These are phyloP conservation scores for Hycleus phaleratus DNA, from an alignment of 1,140 invertebrate species.

Conservation along the genomic window DNA sequence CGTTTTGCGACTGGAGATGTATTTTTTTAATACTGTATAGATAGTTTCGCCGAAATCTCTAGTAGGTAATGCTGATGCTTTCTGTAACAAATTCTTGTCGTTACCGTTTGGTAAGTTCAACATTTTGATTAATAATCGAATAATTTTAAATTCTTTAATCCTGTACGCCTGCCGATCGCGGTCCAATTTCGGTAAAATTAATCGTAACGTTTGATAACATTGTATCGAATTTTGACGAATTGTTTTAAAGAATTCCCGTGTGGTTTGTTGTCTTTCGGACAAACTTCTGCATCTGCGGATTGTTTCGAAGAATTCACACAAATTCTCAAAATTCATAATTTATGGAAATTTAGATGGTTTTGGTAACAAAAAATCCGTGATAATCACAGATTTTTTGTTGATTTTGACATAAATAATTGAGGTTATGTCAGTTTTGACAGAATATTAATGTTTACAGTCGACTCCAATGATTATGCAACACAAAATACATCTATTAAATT, in stretches of 20 bases:
- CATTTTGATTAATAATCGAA: slow-evolving; percentile 58
- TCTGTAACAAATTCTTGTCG: slow-evolving; percentile 57
- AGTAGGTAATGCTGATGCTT: slow-evolving; percentile 40
- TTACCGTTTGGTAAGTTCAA: slow-evolving; percentile 56
- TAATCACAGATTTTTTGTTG: too few relatives aligned
- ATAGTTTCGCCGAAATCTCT: slow-evolving; percentile 71
- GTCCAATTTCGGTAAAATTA: slow-evolving; percentile 64
- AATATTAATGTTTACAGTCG: too few relatives aligned
- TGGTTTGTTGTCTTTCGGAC: slow-evolving; percentile 18
- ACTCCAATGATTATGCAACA: too few relatives aligned
- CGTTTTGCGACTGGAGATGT: slow-evolving; percentile 44
- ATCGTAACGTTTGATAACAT: slow-evolving; percentile 62
- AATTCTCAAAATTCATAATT: slow-evolving; percentile 24
- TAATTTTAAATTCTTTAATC: slow-evolving; percentile 58
- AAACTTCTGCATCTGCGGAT: slow-evolving; percentile 12
- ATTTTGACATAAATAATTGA: too few relatives aligned
- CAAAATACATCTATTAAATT: too few relatives aligned
- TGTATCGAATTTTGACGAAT: slow-evolving; percentile 14
- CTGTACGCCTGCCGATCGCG: slow-evolving; percentile 56
- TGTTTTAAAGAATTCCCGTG: slow-evolving; percentile 20
- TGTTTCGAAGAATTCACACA: slow-evolving; percentile 26
- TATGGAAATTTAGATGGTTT: background rate
- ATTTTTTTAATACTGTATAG: slow-evolving; percentile 57
- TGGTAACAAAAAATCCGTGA: background rate
- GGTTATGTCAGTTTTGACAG: too few relatives aligned